Conservation (phyloP, 2,888 invertebrate species). For the Odontocolon sp. region DNA sequence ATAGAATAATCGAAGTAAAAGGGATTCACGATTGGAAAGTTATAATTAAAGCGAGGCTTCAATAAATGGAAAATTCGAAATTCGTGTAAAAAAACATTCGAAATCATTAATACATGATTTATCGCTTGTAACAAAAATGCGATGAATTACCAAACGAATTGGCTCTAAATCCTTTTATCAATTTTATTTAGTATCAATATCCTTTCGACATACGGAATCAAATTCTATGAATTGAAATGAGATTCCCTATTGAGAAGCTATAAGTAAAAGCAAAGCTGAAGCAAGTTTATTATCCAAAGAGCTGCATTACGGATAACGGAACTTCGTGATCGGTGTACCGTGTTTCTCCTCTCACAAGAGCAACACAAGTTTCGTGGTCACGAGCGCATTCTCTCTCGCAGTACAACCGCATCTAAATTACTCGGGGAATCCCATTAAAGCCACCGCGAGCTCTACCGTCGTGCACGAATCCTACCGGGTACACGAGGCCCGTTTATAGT, state of each 20-base stretch:
- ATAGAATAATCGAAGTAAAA: too few species aligned
- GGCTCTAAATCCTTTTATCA: too few species aligned
- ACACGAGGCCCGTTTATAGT: background rate
- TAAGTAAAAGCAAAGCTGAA: background rate
- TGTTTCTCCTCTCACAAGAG: constrained; percentile 6
- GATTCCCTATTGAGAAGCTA: constrained; percentile 13
- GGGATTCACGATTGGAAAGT: too few species aligned
- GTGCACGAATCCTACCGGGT: constrained; percentile 18
- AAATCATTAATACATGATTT: too few species aligned
- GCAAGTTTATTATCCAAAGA: background rate
- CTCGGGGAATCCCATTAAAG: constrained; percentile 56
- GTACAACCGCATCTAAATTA: constrained; percentile 54
- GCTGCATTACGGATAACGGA: constrained; percentile 6
- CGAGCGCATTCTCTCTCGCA: constrained; percentile 42
- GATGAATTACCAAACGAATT: too few species aligned
- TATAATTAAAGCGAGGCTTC: too few species aligned
- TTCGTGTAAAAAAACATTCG: too few species aligned
- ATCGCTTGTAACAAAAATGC: too few species aligned
- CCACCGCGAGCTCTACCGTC: constrained; percentile 36
- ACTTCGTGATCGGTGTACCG: constrained; percentile 8
- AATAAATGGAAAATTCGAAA: too few species aligned
- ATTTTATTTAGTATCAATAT: background rate
- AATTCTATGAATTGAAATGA: constrained; percentile 12
- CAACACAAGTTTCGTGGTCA: constrained; percentile 17
- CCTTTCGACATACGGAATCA: background rate